phyloP scores from a whole-genome alignment of 2,888 invertebrate species.

The Hyposoter didymator region DNA sequence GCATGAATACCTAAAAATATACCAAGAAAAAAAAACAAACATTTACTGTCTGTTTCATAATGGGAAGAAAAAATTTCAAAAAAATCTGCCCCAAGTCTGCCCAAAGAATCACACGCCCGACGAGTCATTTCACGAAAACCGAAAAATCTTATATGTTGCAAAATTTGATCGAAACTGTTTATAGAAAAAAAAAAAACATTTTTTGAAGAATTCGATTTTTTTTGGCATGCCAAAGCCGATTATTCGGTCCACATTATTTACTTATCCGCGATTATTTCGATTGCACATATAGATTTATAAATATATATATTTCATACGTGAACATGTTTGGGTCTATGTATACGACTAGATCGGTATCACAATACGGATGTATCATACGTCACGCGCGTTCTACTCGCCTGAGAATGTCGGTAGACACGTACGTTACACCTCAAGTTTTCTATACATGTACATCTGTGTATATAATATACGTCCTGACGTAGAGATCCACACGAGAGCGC shows the following conservation, averaged over 20 bases:
- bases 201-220: not conserved
- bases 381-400: conserved; percentile 72
- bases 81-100: no score
- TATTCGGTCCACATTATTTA: conserved; percentile 2
- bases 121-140: not conserved
- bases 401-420: conserved; percentile 70
- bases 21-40: no score
- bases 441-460: conserved; percentile 32
- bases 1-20: no score
- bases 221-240: not conserved
- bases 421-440: conserved; percentile 57
- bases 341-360: conserved; percentile 81
- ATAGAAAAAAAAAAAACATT: not conserved
- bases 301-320: not conserved
- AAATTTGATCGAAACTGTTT: not conserved
- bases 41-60: no score
- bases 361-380: conserved; percentile 81
- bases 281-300: not conserved
- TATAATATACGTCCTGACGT: conserved; percentile 37
- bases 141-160: not conserved
- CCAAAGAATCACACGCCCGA: not conserved
- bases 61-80: no score
- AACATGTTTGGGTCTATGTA: conserved; percentile 12
- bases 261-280: conserved; percentile 5
- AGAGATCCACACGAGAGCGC: conserved; percentile 57